Evolutionary conservation across 2,797 vertebrate genomes (phyloP).

Genomic region (Thamnophis elegans): DNA sequence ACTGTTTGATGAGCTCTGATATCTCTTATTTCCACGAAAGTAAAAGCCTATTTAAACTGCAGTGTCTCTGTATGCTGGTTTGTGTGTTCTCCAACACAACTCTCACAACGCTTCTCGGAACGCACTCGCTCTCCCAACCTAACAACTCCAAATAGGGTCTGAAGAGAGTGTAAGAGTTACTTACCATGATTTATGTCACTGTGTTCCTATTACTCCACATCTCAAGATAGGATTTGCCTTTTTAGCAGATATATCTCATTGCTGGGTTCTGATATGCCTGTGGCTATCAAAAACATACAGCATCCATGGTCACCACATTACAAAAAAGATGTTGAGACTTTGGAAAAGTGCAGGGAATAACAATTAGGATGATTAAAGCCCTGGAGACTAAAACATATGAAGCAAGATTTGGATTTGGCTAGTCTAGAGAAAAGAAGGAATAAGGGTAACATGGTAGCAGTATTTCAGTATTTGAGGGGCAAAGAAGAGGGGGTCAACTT

Average conservation of each 20-base stretch:
- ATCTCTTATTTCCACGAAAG: too few species aligned
- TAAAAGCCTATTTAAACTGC: too few species aligned
- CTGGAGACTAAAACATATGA: not conserved
- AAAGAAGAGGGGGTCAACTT: not conserved
- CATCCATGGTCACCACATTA: not conserved
- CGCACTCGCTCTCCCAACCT: too few species aligned
- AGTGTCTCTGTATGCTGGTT: too few species aligned
- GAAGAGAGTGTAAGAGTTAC: not conserved
- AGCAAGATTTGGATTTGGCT: not conserved
- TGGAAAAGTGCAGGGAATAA: not conserved
- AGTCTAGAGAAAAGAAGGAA: not conserved
- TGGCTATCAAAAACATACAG: not conserved
- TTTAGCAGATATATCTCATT: not conserved
- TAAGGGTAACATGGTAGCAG: not conserved
- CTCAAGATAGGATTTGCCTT: not conserved
- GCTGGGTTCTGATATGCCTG: not conserved
- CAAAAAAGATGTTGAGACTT: not conserved
- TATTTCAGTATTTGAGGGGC: not conserved
- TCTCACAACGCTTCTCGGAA: too few species aligned
- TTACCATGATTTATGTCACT: not conserved
- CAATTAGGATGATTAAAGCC: not conserved
- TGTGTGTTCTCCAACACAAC: too few species aligned
- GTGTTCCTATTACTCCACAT: not conserved
- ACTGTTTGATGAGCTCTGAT: too few species aligned
- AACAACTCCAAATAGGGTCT: not conserved